Percentiles rank a stretch among this genome's conserved stretches.
Evolutionary conservation across 37 sponge, comb jelly and placozoan species (phyloP).

Genomic region (Ephydatia muelleri): DNA sequence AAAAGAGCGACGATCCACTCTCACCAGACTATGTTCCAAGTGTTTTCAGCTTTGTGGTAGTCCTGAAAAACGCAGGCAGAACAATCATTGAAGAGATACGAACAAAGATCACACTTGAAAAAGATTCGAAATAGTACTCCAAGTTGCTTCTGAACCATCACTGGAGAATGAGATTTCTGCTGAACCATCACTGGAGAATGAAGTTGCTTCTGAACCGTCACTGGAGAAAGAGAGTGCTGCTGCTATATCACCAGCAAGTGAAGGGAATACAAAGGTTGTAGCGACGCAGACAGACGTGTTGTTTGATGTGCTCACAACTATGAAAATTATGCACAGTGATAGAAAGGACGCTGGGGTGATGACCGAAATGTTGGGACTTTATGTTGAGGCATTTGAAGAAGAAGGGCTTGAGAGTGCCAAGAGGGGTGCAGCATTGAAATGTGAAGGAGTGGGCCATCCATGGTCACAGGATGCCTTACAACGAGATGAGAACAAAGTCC

Average conservation of each 20-base stretch:
- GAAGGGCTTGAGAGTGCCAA: background rate
- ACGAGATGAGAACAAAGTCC: background rate
- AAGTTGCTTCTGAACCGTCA: background rate
- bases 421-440: background rate
- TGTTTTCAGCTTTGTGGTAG: slow-evolving; percentile 33
- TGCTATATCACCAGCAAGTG: background rate
- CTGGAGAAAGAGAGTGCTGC: too few relatives aligned
- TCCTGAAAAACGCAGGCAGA: too few relatives aligned
- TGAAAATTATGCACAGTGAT: background rate
- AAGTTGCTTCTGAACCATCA: background rate
- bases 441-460: background rate
- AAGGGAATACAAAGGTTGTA: background rate
- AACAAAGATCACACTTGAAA: too few relatives aligned
- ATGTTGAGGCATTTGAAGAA: background rate
- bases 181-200: background rate
- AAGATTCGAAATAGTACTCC: background rate
- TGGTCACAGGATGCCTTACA: background rate
- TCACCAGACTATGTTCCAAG: slow-evolving; percentile 64
- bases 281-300: background rate
- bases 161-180: too few relatives aligned
- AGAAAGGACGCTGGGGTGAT: background rate
- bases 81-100: too few relatives aligned
- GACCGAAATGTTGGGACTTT: background rate
- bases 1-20: slow-evolving; percentile 55
- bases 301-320: background rate